These are phyloP conservation scores for Pseudachorutes palmiensis DNA, from an alignment of 1,140 invertebrate genomes.

Conservation along the genomic window DNA sequence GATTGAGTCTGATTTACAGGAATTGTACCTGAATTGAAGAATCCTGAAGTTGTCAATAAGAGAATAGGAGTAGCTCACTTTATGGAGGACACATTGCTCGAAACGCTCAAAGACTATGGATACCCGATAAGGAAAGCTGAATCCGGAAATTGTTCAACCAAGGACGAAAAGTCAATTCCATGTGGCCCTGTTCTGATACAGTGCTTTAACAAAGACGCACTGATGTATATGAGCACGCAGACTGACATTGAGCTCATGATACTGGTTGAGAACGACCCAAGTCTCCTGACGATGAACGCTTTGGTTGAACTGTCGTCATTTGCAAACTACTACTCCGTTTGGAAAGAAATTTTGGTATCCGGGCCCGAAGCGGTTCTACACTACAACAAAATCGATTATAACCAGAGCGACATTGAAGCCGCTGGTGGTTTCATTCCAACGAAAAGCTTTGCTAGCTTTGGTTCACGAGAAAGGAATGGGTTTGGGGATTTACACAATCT, in stretches of 20 bases:
- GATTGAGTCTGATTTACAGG: too few relatives aligned
- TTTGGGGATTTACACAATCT: constrained; percentile 29
- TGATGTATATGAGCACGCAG: constrained; percentile 21
- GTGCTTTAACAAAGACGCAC: constrained; percentile 23
- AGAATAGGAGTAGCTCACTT: not conserved
- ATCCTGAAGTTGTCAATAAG: constrained; percentile 22
- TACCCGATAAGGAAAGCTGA: constrained; percentile 17
- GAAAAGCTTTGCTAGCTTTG: constrained; percentile 16
- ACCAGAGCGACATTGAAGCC: constrained; percentile 6
- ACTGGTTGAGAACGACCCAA: constrained; percentile 16
- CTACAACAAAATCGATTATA: constrained; percentile 4
- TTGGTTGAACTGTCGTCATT: constrained; percentile 17
- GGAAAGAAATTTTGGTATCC: constrained; percentile 32
- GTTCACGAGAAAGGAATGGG: constrained; percentile 26
- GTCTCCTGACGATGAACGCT: constrained; percentile 21
- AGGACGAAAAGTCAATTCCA: not conserved
- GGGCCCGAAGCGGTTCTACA: constrained; percentile 24
- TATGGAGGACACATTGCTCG: constrained; percentile 25
- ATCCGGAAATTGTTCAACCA: not conserved
- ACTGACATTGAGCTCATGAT: constrained; percentile 18
- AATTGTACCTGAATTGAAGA: constrained; percentile 31
- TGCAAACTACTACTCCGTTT: constrained; percentile 19
- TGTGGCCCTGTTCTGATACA: constrained; percentile 31
- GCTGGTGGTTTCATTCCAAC: constrained; percentile 31
- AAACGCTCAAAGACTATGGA: constrained; percentile 8